A percentile compares a stretch with the other conserved stretches of the same genome.
Evolutionary conservation across 2,888 invertebrate genomes (phyloP).

Genomic region (Drosophila atroscutellata): DNA sequence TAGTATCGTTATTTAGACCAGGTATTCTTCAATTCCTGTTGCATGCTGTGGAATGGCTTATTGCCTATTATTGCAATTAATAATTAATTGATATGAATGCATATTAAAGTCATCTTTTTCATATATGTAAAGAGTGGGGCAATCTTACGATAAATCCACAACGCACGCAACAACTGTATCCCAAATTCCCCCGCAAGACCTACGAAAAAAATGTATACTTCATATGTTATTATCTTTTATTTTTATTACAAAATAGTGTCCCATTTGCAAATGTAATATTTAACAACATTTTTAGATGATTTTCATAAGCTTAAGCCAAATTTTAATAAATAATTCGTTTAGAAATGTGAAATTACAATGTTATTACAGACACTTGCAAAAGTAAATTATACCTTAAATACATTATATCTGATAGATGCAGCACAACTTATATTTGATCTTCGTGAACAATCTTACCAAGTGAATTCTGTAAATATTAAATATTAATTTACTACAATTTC

Average conservation of each 20-base stretch:
- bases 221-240: not conserved
- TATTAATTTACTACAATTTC: not conserved
- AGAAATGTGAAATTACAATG: not conserved
- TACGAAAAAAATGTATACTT: not conserved
- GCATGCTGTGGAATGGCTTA: not conserved
- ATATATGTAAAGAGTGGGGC: not conserved
- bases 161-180: not conserved
- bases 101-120: not conserved
- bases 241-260: conserved; percentile 6
- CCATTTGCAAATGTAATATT: not conserved
- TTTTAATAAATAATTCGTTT: conserved; percentile 20
- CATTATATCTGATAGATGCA: not conserved
- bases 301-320: not conserved
- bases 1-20: not conserved
- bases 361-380: not conserved
- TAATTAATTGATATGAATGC: not conserved
- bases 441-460: not conserved
- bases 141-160: not conserved
- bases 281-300: conserved; percentile 5
- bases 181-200: not conserved
- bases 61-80: not conserved
- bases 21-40: not conserved
- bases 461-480: not conserved
- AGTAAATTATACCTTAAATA: not conserved
- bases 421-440: not conserved